Percentiles rank a stretch among this genome's conserved stretches.
Evolutionary conservation across 2,113 vertebrate genomes (phyloP).

Genomic region (Etheostoma cragini): DNA sequence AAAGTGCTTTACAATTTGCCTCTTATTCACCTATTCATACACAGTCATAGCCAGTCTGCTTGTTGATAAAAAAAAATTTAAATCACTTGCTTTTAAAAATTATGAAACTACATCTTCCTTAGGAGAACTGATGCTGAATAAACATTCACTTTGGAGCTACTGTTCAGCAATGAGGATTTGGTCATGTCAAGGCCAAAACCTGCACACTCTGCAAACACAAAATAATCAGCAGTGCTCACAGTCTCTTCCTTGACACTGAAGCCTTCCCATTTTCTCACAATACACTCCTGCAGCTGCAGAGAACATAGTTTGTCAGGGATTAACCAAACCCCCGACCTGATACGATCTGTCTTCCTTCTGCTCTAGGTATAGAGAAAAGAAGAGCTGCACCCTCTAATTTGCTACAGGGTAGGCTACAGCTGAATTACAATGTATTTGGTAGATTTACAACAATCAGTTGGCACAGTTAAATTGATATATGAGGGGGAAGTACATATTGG

Average conservation of each 20-base stretch:
- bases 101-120: background rate
- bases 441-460: conserved; percentile 57
- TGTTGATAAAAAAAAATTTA: conserved; percentile 17
- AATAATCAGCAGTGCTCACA: conserved; percentile 45
- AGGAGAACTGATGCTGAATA: background rate
- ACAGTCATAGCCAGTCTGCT: conserved; percentile 12
- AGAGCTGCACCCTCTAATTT: conserved; percentile 70
- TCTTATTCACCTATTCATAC: too few species aligned
- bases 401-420: conserved; percentile 48
- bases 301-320: conserved; percentile 47
- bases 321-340: conserved; percentile 53
- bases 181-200: conserved; percentile 35
- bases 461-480: conserved; percentile 28
- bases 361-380: conserved; percentile 39
- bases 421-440: conserved; percentile 62
- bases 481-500: conserved; percentile 38
- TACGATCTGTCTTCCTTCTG: conserved; percentile 50
- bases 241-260: conserved; percentile 29
- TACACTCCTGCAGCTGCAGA: conserved; percentile 61
- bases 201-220: background rate
- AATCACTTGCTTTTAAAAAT: conserved; percentile 17
- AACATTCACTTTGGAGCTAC: background rate
- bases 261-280: conserved; percentile 45
- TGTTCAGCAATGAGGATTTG: background rate
- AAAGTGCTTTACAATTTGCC: too few species aligned